phyloP scores from a whole-genome alignment of 2,797 vertebrate species.

The Syngnathus acus region DNA sequence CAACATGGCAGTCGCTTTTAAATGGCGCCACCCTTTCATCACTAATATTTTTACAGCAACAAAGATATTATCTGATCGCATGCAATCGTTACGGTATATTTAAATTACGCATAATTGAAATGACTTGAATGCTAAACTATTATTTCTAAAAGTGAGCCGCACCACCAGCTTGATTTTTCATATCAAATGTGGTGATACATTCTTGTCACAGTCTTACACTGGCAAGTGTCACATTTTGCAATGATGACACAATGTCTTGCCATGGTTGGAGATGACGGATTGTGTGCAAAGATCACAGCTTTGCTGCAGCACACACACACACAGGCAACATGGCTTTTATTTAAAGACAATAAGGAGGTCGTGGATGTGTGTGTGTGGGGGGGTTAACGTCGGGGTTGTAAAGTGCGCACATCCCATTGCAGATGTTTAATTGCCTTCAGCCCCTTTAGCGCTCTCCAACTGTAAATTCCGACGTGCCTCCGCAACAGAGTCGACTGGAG shows the following conservation, averaged over 20 bases:
- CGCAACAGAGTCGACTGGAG: constrained; percentile 8
- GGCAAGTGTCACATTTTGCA: not conserved
- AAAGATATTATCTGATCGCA: not conserved
- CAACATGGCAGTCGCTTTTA: not conserved
- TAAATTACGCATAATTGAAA: not conserved
- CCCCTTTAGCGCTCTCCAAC: constrained; percentile 18
- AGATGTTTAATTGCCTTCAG: constrained; percentile 43
- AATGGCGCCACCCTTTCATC: not conserved
- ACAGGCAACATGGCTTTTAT: not conserved
- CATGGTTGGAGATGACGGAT: constrained; percentile 3
- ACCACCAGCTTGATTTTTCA: not conserved
- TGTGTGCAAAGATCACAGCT: not conserved
- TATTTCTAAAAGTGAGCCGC: not conserved
- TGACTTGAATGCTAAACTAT: not conserved
- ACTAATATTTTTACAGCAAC: not conserved
- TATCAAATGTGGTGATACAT: not conserved
- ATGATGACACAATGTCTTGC: constrained; percentile 5
- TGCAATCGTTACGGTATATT: not conserved
- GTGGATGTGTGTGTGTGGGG: not conserved
- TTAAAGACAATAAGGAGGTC: not conserved
- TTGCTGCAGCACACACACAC: not conserved
- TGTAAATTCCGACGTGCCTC: constrained; percentile 19
- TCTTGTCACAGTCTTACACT: not conserved
- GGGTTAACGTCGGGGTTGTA: constrained; percentile 1
- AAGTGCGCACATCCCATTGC: constrained; percentile 32